These are phyloP conservation scores for Drosophila histrio DNA, from an alignment of 2,888 invertebrate genomes.

Conservation along the genomic window DNA sequence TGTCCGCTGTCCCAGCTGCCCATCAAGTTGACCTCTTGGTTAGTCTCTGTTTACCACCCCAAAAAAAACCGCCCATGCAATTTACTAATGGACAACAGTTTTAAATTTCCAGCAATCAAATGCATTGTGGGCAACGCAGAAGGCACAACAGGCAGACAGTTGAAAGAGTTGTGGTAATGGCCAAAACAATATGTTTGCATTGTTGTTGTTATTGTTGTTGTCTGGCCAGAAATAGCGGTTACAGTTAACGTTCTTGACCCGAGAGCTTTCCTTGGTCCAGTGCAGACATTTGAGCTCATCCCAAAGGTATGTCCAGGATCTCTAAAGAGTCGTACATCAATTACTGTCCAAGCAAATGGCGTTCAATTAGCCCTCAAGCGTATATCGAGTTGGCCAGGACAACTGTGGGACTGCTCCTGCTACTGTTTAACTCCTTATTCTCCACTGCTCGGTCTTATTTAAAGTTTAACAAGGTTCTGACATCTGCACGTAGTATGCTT, in stretches of 20 bases:
- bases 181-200: conserved; percentile 31
- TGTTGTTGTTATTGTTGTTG: background rate
- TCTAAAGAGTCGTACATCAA: conserved; percentile 66
- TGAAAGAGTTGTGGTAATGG: conserved; percentile 27
- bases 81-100: conserved; percentile 66
- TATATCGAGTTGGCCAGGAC: conserved; percentile 1
- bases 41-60: background rate
- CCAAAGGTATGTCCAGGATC: conserved; percentile 28
- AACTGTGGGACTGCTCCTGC: background rate
- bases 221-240: background rate
- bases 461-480: conserved; percentile 60
- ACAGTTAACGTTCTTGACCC: conserved; percentile 4
- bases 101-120: conserved; percentile 58
- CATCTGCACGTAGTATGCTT: conserved; percentile 40
- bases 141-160: conserved; percentile 5
- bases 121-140: conserved; percentile 51
- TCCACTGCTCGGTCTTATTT: conserved; percentile 43
- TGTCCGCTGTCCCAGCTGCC: conserved; percentile 1
- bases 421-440: background rate
- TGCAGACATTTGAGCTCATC: conserved; percentile 43
- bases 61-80: conserved; percentile 46
- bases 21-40: conserved; percentile 40
- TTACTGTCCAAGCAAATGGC: conserved; percentile 76
- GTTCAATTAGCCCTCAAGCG: conserved; percentile 69
- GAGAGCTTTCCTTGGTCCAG: conserved; percentile 1